Evolutionary conservation across 2,113 vertebrate species (phyloP), one percentile per base, ranked within the genome.

Genomic region (Eublepharis macularius): DNA sequence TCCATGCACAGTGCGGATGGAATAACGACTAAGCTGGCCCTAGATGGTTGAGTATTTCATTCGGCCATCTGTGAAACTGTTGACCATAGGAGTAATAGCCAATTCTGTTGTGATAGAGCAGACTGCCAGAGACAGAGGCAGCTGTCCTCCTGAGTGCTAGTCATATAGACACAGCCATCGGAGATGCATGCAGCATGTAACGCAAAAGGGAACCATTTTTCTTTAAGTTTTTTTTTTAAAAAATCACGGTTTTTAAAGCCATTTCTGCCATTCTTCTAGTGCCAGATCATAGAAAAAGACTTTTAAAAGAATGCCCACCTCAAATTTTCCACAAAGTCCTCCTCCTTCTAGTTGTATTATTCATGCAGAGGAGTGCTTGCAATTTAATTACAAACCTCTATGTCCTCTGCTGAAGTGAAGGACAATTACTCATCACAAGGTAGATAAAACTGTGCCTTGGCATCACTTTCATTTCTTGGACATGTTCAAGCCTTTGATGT

Each of bases 351-450:
- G 36, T 6, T 2, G 5, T 24, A 45, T 49, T 73, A 29, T 21
- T 90, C 3, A 4, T 90, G 70, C 74, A 75, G 70, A 49, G 49
- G 45, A 91, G 73, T 12, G 76, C 24, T 70, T 74, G 57, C 66
- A 83, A 92, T 63, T 86, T 83, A 86, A 66, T 90, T 80, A 73
- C 19, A 82, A 4, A 65, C 43, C 36, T 79, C 14, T 54, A 49
- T 29, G 3, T 84, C 72, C 65, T 69, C 45, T 73, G 32, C 66
- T 51, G 57, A 75, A 91, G 12, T 10, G 89, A 92, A 90, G 65
- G 29, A 29, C 3, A 66, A 73, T 57, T 85, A 68, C 6, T 51
- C 43, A 76, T 39, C 82, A 36, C 5, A 85, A 1, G 4, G 2
- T 36, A 16, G 51, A 21, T 65, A 36, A 89, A 91, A 88, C 0